Evolutionary conservation across 2,888 invertebrate species (phyloP).

Genomic region (Masnerella sp.): DNA sequence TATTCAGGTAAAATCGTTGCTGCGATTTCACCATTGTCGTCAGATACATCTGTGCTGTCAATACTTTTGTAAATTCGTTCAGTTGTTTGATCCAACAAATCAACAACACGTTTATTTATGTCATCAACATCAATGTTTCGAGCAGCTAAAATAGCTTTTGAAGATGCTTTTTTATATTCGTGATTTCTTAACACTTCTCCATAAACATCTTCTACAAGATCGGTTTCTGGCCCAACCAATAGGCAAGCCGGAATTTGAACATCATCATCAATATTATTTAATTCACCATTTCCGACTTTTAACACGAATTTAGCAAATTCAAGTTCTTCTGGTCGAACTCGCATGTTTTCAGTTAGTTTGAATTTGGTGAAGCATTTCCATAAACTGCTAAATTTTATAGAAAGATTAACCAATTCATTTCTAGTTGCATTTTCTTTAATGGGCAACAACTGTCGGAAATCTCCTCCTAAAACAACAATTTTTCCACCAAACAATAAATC

Average conservation of each 20-base stretch:
- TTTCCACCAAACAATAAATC: too few species aligned
- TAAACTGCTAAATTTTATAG: conserved; percentile 6
- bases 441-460: too few species aligned
- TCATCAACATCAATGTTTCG: conserved; percentile 5
- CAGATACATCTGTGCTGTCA: background rate
- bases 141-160: conserved; percentile 8
- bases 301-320: conserved; percentile 11
- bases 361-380: conserved; percentile 1
- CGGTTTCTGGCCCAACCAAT: background rate
- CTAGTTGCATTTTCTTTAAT: conserved; percentile 11
- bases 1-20: conserved; percentile 9
- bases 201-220: conserved; percentile 9
- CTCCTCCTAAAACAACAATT: too few species aligned
- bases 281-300: conserved; percentile 6
- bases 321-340: conserved; percentile 4
- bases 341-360: conserved; percentile 10
- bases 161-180: conserved; percentile 8
- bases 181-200: conserved; percentile 3
- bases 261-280: conserved; percentile 4
- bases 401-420: conserved; percentile 7
- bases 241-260: conserved; percentile 1
- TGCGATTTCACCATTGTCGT: conserved; percentile 8
- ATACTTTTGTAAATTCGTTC: conserved; percentile 5
- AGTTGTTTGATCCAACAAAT: conserved; percentile 3
- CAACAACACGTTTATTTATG: too few species aligned